These are phyloP conservation scores for Macaria notata DNA, from an alignment of 2,888 invertebrate species.

Conservation along the genomic window DNA sequence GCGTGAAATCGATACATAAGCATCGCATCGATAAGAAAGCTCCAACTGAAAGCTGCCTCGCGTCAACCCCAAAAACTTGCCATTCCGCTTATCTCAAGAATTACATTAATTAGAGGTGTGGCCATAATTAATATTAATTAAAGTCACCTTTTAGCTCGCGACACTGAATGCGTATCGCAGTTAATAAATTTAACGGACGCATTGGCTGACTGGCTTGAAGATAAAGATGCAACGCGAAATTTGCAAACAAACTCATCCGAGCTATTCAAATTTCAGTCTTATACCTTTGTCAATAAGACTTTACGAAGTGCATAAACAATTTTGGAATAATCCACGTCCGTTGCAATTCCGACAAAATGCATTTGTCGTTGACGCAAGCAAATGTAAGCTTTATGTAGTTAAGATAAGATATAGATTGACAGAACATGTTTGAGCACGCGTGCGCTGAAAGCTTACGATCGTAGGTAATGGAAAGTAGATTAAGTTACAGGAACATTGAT, in stretches of 20 bases:
- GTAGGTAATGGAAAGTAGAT: conserved; percentile 39
- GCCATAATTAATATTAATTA: conserved; percentile 81
- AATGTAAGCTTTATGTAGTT: conserved; percentile 51
- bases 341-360: conserved; percentile 47
- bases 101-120: conserved; percentile 81
- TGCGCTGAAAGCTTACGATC: conserved; percentile 44
- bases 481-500: conserved; percentile 32
- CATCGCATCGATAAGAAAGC: conserved; percentile 4
- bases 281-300: conserved; percentile 25
- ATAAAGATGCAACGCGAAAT: conserved; percentile 71
- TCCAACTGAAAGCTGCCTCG: conserved; percentile 17
- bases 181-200: conserved; percentile 78
- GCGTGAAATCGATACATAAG: conserved; percentile 13
- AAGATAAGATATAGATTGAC: conserved; percentile 53
- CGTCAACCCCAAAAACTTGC: conserved; percentile 45
- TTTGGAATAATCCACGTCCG: conserved; percentile 41
- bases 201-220: conserved; percentile 69
- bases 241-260: conserved; percentile 32
- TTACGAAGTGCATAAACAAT: conserved; percentile 19
- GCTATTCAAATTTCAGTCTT: conserved; percentile 34
- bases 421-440: conserved; percentile 36
- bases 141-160: conserved; percentile 78
- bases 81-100: conserved; percentile 69
- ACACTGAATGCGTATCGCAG: conserved; percentile 80
- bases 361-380: conserved; percentile 46